Evolutionary conservation across 2,888 invertebrate species (phyloP).

Genomic region (Loripinus fragilis): DNA sequence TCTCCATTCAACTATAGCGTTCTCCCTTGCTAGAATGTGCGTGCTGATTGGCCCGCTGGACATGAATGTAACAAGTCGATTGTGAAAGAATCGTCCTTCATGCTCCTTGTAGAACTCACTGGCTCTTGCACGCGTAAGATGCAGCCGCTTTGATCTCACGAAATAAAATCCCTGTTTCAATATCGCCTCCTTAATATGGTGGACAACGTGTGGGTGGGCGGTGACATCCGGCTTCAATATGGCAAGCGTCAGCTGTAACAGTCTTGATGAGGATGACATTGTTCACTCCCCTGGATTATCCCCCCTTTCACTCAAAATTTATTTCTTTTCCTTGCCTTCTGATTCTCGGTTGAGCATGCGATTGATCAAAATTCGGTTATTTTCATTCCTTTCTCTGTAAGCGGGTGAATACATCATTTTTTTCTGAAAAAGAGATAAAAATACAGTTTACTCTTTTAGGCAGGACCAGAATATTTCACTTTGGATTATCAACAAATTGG

Average conservation of each 20-base stretch:
- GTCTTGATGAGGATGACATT: slow-evolving; percentile 8
- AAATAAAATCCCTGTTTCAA: slow-evolving; percentile 89
- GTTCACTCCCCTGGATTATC: background rate
- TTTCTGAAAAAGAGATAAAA: slow-evolving; percentile 29
- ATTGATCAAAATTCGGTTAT: background rate
- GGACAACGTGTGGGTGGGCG: slow-evolving; percentile 89
- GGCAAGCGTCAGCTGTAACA: slow-evolving; percentile 90
- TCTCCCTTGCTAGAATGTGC: slow-evolving; percentile 90
- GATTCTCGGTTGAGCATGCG: background rate
- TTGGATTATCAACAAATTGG: no score
- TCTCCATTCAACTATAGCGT: slow-evolving; percentile 93
- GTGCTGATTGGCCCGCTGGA: slow-evolving; percentile 93
- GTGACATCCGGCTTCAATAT: slow-evolving; percentile 94
- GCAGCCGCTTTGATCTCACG: slow-evolving; percentile 88
- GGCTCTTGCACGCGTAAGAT: slow-evolving; percentile 87
- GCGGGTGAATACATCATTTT: background rate
- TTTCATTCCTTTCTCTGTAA: background rate
- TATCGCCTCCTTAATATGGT: slow-evolving; percentile 88
- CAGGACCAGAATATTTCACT: no score
- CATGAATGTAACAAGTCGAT: slow-evolving; percentile 82
- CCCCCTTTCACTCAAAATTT: no score
- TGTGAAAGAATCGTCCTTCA: slow-evolving; percentile 83
- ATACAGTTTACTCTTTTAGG: background rate
- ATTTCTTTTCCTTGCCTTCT: no score
- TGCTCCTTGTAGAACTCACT: slow-evolving; percentile 93